These are phyloP conservation scores for Montipora capitata DNA, from an alignment of 92 coral and sea anemone genomes.

Conservation along the genomic window DNA sequence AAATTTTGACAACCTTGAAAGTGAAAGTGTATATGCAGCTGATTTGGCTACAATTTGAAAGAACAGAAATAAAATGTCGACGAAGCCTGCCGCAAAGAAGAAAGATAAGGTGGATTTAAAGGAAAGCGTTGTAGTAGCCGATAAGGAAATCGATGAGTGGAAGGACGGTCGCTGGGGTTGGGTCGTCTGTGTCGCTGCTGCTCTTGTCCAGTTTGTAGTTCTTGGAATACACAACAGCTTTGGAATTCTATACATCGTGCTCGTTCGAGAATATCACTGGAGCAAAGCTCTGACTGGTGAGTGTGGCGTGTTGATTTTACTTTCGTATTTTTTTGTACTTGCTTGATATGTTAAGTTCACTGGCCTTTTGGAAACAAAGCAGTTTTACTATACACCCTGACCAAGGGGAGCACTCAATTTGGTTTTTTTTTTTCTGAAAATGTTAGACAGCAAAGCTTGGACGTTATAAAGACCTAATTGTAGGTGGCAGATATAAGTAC, in stretches of 20 bases:
- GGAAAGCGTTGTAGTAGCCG: neutral
- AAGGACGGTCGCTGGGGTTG: conserved; percentile 76
- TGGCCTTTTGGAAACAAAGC: too few species aligned
- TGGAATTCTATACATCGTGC: conserved; percentile 79
- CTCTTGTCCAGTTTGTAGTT: conserved; percentile 85
- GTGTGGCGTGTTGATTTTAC: neutral
- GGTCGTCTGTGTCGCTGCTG: conserved; percentile 76
- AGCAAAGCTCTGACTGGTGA: conserved; percentile 79
- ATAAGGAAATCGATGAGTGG: neutral
- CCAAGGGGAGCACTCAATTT: too few species aligned
- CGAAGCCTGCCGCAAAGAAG: neutral
- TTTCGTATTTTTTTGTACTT: neutral
- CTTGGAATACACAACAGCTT: conserved; percentile 91
- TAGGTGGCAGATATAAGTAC: too few species aligned
- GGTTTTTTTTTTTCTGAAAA: too few species aligned
- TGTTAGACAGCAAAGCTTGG: too few species aligned
- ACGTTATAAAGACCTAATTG: too few species aligned
- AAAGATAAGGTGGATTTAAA: neutral
- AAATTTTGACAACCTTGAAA: neutral
- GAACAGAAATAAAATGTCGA: neutral
- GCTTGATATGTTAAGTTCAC: neutral
- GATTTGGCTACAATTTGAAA: neutral
- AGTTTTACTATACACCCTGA: too few species aligned
- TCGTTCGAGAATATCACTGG: conserved; percentile 73
- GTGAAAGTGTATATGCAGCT: neutral